Base-by-base conservation (phyloP, 2,888 invertebrate species). In the Habrosyne pyritoides region DNA sequence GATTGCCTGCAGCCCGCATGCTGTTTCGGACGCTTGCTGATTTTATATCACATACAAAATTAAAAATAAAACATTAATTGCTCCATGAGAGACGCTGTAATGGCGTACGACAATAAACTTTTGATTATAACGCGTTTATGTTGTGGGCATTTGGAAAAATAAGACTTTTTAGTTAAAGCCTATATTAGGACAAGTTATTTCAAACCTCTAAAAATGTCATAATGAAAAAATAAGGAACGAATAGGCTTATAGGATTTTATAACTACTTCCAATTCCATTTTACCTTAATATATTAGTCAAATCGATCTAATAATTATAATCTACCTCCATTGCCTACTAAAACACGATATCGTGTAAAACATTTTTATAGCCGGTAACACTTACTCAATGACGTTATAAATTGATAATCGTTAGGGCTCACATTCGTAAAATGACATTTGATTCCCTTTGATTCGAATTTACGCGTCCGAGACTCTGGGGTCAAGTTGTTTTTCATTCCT, bases 401-500 rank as follows among this genome's bases (percentile, higher is more conserved):
- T 81, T 74, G 75, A 78, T 78, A 80, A 80, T 78, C 80, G 75
- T 78, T 80, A 78, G 66, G 69, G 68, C 62, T 67, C 72, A 75
- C 79, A 80, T 83, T 81, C 81, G 81, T 84, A 82, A 84, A 84
- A 83, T 86, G 91, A 89, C 88, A 89, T 87, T 87, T 90, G 91
- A 91, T 91, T 89, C 87, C 81, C 74, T 79, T 81, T 89, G 86
- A 89, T 90, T 86, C 86, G 80, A 85, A 91, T 89, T 90, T 89
- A 91, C 89, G 89, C 82, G 89, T 85, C 84, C 87, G 77, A 77
- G 73, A 62, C 75, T 63, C 71, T 65, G 83, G 82, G 85, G 87
- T 86, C 87, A 84, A 68, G 63, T 66, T 68, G 70, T 72, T 68
- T 63, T 70, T 70, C 66, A 61, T 59, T 75, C 73, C 74, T 75